These are phyloP conservation scores for Tridacna gigas DNA, from an alignment of 2,888 invertebrate species.

Conservation along the genomic window DNA sequence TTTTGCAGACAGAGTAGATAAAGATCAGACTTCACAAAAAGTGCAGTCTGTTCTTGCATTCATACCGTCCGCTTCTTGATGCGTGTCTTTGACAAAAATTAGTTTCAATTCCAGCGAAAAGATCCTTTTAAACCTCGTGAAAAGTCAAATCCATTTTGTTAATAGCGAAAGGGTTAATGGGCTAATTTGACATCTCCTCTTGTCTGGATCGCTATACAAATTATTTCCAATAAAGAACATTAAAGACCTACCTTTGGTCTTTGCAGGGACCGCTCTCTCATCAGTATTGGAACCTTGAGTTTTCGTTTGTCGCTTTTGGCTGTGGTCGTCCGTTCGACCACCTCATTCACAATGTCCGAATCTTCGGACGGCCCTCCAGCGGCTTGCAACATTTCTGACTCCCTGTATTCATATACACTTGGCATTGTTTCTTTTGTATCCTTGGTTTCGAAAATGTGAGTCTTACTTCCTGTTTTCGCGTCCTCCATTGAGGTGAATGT, in stretches of 20 bases:
- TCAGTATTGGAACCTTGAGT: slow-evolving; percentile 21
- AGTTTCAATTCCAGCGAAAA: too few species aligned
- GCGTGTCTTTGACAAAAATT: too few species aligned
- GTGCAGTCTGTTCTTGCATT: too few species aligned
- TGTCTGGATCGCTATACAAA: background rate
- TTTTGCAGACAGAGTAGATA: too few species aligned
- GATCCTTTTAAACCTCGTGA: too few species aligned
- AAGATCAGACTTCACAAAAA: too few species aligned
- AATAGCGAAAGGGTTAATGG: background rate
- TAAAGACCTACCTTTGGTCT: slow-evolving; percentile 21
- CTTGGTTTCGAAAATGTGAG: background rate
- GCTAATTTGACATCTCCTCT: background rate
- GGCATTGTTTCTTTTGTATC: background rate
- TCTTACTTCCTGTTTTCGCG: background rate
- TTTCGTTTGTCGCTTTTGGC: slow-evolving; percentile 22
- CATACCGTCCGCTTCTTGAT: too few species aligned
- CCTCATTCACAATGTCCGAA: background rate
- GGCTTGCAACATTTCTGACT: background rate
- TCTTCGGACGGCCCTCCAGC: background rate
- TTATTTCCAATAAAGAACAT: background rate
- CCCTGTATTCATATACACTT: background rate
- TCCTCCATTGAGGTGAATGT: slow-evolving; percentile 26
- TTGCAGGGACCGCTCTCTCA: slow-evolving; percentile 12
- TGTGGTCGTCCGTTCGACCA: background rate
- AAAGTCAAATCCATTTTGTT: background rate